phyloP scores from a whole-genome alignment of 2,888 invertebrate species.

The Gibbula magus region DNA sequence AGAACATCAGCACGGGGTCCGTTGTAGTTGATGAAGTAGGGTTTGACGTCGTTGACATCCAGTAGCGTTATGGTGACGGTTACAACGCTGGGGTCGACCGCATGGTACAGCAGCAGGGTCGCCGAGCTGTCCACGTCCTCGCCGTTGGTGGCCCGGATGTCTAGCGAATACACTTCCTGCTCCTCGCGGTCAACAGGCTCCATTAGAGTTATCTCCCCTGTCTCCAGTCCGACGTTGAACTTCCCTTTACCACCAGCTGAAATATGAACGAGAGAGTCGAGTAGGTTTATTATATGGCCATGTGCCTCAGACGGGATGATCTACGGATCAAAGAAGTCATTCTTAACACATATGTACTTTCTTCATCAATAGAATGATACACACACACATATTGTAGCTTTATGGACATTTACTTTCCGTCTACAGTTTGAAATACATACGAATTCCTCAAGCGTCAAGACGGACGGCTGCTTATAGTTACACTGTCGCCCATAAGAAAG shows the following conservation, averaged over 20 bases:
- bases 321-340: no score
- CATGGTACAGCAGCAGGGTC: neutral
- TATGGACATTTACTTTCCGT: no score
- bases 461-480: no score
- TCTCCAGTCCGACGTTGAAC: conserved; percentile 86
- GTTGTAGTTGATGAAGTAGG: conserved; percentile 82
- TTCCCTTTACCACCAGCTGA: conserved; percentile 82
- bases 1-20: conserved; percentile 74
- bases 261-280: neutral
- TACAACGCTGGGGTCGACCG: conserved; percentile 79
- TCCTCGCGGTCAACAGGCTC: conserved; percentile 87
- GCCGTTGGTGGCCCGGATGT: conserved; percentile 88
- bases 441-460: no score
- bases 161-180: conserved; percentile 84
- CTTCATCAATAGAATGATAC: no score
- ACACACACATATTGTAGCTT: no score
- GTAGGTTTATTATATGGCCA: no score
- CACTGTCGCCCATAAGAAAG: no score
- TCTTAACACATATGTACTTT: no score
- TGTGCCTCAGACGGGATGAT: no score
- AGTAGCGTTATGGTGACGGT: conserved; percentile 83
- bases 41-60: conserved; percentile 82
- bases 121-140: conserved; percentile 71
- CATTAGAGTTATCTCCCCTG: conserved; percentile 87
- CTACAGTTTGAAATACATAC: no score